Conservation (phyloP, 2,888 invertebrate genomes). For the Lithodes maja region DNA sequence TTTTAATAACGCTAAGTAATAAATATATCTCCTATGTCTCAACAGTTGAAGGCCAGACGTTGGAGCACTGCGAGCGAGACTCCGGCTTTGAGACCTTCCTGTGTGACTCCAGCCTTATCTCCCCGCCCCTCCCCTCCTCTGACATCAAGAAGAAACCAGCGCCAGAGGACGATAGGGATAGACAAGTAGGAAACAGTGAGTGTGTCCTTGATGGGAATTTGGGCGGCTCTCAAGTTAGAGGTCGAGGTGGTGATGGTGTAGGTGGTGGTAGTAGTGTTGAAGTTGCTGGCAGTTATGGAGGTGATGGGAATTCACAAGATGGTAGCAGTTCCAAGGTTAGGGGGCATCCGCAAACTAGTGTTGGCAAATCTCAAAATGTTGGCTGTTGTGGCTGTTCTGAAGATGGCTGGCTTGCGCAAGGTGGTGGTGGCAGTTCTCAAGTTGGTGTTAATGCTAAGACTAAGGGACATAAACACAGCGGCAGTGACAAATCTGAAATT, state of each 20-base stretch:
- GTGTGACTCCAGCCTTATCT: slow-evolving; percentile 10
- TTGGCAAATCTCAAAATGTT: neutral
- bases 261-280: neutral
- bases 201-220: neutral
- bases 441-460: too few species aligned
- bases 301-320: neutral
- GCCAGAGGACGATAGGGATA: neutral
- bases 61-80: slow-evolving; percentile 24
- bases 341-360: neutral
- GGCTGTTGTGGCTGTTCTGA: too few species aligned
- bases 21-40: neutral
- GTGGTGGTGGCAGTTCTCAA: too few species aligned
- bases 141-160: neutral
- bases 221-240: neutral
- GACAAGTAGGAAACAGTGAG: neutral
- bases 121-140: neutral
- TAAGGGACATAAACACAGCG: too few species aligned
- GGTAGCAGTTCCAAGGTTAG: neutral
- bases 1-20: too few species aligned
- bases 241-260: neutral
- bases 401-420: too few species aligned
- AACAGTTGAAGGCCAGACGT: slow-evolving; percentile 2
- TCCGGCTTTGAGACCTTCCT: slow-evolving; percentile 49
- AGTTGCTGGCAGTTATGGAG: neutral
- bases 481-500: too few species aligned